Base-by-base conservation (phyloP, 1,140 invertebrate species). In the Lethrus apterus region DNA sequence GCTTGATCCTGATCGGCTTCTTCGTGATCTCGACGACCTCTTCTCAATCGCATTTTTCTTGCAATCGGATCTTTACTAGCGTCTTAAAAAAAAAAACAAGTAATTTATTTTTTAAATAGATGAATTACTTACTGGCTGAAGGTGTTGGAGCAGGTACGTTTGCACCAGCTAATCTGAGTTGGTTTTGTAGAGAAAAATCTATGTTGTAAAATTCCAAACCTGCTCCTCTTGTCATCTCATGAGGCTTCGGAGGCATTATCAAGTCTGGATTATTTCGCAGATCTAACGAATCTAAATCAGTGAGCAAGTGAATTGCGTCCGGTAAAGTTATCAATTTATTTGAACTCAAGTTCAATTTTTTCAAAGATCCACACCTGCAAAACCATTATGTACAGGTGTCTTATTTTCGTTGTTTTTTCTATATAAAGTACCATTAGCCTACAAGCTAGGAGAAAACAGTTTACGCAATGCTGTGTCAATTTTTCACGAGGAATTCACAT, bases 201-300 rank as follows among this genome's bases (percentile, higher is more conserved):
- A 99, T 96, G 58, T 99, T 99, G 67, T 99, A 99, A 72, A 90
- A 99, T 64, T 96, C 85, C 10, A 91, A 73, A 2, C 89, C 89
- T n/a, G 83, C 77, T 2, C 86, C 85, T 55, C 80, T 77, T 53
- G 83, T 78, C 46, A 62, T 52, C 64, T 87, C 84, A 2, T 75
- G 80, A 0, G 93, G 95, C 71, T 97, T 98, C 9, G 96, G 94
- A 0, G 97, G 96, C 90, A 99, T 96, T 32, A 98, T 81, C 48
- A 99, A 73, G 55, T 98, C 92, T 0, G 92, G 89, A 77, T 99
- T 99, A 54, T 92, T 87, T 52, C 86, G 79, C 20, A 98, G 73
- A 73, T 97, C 92, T 13, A 98, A 71, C 44, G 84, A 80, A 64
- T 93, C 85, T 24, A 91, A 66, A 68, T 98, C 93, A 34, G 86